Conservation (phyloP, 2,888 invertebrate species). For the Ichneumoninae sp. region DNA sequence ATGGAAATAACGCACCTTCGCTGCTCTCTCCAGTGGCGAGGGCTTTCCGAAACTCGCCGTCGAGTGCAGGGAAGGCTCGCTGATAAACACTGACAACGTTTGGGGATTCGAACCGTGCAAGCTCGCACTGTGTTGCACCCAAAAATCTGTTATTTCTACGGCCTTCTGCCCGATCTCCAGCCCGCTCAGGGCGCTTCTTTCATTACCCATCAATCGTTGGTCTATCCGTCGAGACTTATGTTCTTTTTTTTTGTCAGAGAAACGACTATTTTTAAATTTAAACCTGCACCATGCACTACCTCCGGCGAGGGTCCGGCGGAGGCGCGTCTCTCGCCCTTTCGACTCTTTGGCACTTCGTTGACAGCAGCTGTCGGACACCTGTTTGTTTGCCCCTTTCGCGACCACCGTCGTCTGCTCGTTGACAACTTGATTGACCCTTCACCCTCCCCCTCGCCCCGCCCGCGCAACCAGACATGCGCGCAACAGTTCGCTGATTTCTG, state of each 20-base stretch:
- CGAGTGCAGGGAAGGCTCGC: slow-evolving; percentile 87
- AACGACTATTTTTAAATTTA: background rate
- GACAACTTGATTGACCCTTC: background rate
- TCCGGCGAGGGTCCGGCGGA: background rate
- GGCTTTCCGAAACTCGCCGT: slow-evolving; percentile 81
- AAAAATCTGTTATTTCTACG: slow-evolving; percentile 91
- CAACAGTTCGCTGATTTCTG: no score
- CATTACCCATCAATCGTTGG: slow-evolving; percentile 89
- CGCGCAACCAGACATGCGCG: background rate
- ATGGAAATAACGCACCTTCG: slow-evolving; percentile 86
- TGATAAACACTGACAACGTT: slow-evolving; percentile 90
- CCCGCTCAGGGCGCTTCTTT: slow-evolving; percentile 89
- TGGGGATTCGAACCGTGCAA: slow-evolving; percentile 87
- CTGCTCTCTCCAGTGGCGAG: slow-evolving; percentile 90
- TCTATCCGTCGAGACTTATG: background rate
- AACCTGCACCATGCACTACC: background rate
- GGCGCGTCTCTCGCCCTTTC: background rate
- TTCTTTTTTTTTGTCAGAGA: background rate
- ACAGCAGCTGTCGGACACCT: slow-evolving; percentile 50
- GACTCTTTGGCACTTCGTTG: background rate
- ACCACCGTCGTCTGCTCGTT: slow-evolving; percentile 54
- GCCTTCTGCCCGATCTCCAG: slow-evolving; percentile 91
- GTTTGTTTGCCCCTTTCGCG: slow-evolving; percentile 27
- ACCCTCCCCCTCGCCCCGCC: background rate
- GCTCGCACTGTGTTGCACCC: slow-evolving; percentile 89